A percentile compares a stretch with the other conserved stretches of the same genome.
Conservation (phyloP, 2,888 invertebrate species). For the Gandaritis pyraliata region DNA sequence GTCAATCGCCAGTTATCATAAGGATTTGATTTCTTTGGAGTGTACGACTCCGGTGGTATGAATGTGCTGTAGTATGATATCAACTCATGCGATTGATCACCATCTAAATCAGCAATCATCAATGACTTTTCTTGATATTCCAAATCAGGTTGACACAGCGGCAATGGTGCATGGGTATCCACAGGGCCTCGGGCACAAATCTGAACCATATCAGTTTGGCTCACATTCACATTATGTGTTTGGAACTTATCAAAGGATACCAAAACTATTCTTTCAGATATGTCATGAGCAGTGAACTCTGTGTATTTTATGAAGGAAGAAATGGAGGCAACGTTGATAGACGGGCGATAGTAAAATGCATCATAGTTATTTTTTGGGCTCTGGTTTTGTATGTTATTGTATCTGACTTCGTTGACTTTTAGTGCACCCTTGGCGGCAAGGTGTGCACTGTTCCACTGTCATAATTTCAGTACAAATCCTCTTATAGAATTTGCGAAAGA, state of each 20-base stretch:
- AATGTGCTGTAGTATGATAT: conserved; percentile 90
- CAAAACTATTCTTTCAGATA: conserved; percentile 90
- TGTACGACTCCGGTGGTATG: conserved; percentile 69
- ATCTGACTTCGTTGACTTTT: conserved; percentile 72
- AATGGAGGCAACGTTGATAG: conserved; percentile 53
- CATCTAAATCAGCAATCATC: conserved; percentile 89
- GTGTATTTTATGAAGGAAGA: conserved; percentile 75
- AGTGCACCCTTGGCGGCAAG: conserved; percentile 78
- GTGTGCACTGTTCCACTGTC: conserved; percentile 89
- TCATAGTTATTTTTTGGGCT: conserved; percentile 77
- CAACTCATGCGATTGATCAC: conserved; percentile 90
- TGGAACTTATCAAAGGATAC: conserved; percentile 91
- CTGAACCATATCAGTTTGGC: conserved; percentile 90
- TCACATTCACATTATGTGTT: conserved; percentile 90
- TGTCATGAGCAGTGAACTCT: conserved; percentile 81
- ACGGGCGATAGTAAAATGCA: conserved; percentile 68
- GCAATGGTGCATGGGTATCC: conserved; percentile 60
- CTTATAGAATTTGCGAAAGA: conserved; percentile 85
- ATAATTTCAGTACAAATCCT: conserved; percentile 92
- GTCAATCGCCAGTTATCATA: conserved; percentile 85
- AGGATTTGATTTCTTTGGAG: conserved; percentile 65
- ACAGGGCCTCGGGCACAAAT: conserved; percentile 84
- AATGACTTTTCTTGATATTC: conserved; percentile 89
- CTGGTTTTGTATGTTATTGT: conserved; percentile 75
- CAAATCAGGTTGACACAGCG: conserved; percentile 89